phyloP scores from a whole-genome alignment of 2,888 invertebrate species.

The Archips xylosteana region DNA sequence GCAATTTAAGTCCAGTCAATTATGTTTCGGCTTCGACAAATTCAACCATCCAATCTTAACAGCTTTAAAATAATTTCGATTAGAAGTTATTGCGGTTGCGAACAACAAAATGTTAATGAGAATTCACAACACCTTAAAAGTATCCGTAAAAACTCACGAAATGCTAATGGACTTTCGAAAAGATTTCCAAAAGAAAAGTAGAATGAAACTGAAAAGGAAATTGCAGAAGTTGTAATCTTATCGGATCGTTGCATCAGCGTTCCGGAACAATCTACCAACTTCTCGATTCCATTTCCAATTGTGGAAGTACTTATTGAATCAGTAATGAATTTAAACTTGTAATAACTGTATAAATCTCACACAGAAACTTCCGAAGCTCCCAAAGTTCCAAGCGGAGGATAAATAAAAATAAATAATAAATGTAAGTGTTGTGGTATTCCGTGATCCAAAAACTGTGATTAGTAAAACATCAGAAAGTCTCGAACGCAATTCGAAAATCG shows the following conservation, averaged over 20 bases:
- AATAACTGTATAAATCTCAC: neutral
- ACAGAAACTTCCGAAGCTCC: neutral
- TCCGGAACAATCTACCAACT: constrained; percentile 27
- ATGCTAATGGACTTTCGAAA: constrained; percentile 3
- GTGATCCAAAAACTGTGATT: constrained; percentile 16
- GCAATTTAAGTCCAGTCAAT: neutral
- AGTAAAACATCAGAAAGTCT: constrained; percentile 17
- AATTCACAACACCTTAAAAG: neutral
- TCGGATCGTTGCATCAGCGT: constrained; percentile 33
- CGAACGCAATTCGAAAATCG: constrained; percentile 15
- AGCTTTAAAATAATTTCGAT: neutral
- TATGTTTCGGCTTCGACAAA: neutral
- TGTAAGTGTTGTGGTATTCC: neutral
- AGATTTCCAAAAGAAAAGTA: constrained; percentile 16
- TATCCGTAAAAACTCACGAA: constrained; percentile 2
- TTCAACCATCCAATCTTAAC: neutral
- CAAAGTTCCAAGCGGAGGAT: neutral
- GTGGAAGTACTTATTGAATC: neutral
- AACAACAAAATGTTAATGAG: neutral
- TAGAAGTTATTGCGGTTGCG: neutral
- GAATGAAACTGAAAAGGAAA: constrained; percentile 14
- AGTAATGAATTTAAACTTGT: neutral
- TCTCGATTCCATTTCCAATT: constrained; percentile 4
- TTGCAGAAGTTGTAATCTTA: constrained; percentile 31
- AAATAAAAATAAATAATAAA: too few species aligned